Evolutionary conservation across 1,140 invertebrate genomes (phyloP).

Genomic region (Phymastichus coffea): DNA sequence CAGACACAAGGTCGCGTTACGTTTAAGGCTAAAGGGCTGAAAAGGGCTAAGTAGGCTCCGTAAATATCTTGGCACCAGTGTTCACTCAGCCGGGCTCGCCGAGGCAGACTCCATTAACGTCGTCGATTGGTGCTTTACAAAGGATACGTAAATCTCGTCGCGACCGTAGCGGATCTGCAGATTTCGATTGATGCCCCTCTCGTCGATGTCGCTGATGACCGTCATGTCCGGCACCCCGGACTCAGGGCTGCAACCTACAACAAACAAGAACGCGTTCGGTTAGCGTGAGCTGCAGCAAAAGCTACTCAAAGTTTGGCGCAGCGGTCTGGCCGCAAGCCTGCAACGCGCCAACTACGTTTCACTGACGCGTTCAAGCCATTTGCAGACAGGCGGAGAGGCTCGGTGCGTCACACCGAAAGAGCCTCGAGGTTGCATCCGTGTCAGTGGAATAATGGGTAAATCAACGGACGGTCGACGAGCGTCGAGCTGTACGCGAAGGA

Average conservation of each 20-base stretch:
- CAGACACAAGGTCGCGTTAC: background rate
- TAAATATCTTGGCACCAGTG: slow-evolving; percentile 25
- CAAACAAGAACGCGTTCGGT: too few relatives aligned
- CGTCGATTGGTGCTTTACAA: too few relatives aligned
- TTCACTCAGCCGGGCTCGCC: too few relatives aligned
- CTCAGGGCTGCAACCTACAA: slow-evolving; percentile 63
- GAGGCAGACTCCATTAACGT: too few relatives aligned
- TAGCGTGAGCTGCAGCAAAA: too few relatives aligned
- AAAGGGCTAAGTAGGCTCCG: slow-evolving; percentile 37
- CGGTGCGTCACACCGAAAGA: too few relatives aligned
- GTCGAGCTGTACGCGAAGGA: background rate
- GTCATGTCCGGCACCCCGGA: slow-evolving; percentile 88
- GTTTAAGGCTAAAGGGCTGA: background rate
- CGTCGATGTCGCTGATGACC: slow-evolving; percentile 88
- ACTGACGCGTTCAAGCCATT: too few relatives aligned
- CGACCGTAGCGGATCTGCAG: slow-evolving; percentile 79
- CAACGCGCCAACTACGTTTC: too few relatives aligned
- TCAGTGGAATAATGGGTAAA: background rate
- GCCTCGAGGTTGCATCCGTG: too few relatives aligned
- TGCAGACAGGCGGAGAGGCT: too few relatives aligned
- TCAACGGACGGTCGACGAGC: background rate
- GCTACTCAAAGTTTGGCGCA: too few relatives aligned
- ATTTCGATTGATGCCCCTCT: slow-evolving; percentile 88
- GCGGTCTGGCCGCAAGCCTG: too few relatives aligned
- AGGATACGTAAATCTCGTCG: slow-evolving; percentile 94